Evolutionary conservation across 92 coral and sea anemone species (phyloP), one percentile per base, ranked within the genome.

Genomic region (Chrysogorgia sp.): DNA sequence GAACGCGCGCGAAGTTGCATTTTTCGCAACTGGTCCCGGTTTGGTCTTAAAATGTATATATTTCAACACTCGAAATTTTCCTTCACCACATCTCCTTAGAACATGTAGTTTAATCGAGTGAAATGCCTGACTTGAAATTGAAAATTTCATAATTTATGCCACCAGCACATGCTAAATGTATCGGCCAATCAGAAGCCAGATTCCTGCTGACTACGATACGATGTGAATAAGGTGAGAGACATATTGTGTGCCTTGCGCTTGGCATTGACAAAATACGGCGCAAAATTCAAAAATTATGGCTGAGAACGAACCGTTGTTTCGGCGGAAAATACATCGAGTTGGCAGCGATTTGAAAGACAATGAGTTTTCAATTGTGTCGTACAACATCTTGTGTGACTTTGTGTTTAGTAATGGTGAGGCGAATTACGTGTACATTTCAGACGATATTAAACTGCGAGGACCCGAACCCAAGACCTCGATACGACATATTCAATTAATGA

Each of bases 351-450:
- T 58, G 33, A 26, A 41, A 24, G 23, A 17, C 34, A 45, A 41
- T 8, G 75, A 69, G 25, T 90, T 90, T 58, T 87, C 91, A 0
- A 30, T 90, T n/a, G 96, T 81, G 14, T 70, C 87, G 1, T 90
- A 90, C 70, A 90, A 90, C 77, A 90, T 86, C 35, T 77, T 90
- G 4, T 86, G 88, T 17, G 90, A 87, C 37, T 0, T 28, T 24
- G 82, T 85, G 25, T 17, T 83, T 19, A 32, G 17, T 9, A 23
- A 41, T 0, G 58, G 58, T 7, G 7, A 30, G 14, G 75, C 75
- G 34, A 68, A 20, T 2, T 68, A 68, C 35, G 58, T 34, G 19
- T 31, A 56, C 84, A 60, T 62, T 81, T 86, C 65, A 59, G 76
- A 50, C 55, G 86, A 33, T 61, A 49, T 26, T 82, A 71, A 75